Evolutionary conservation across 2,888 invertebrate genomes (phyloP).

Genomic region (Eledona agricola): DNA sequence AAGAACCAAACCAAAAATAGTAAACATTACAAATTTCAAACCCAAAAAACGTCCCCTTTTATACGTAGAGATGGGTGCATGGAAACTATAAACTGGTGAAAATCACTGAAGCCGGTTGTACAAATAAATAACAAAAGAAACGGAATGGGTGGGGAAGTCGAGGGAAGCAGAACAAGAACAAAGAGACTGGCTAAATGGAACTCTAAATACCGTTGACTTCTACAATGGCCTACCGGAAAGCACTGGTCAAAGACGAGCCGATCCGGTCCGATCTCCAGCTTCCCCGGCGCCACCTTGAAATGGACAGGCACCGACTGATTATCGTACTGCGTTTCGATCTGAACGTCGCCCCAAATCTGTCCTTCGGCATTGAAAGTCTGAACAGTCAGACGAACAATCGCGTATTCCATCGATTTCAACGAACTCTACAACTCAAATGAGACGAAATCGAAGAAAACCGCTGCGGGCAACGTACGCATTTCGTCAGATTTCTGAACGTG

Average conservation of each 20-base stretch:
- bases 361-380: conserved; percentile 75
- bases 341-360: conserved; percentile 73
- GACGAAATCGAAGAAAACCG: conserved; percentile 3
- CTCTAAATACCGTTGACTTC: conserved; percentile 3
- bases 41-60: too few species aligned
- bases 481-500: conserved; percentile 58
- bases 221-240: conserved; percentile 75
- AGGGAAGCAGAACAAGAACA: too few species aligned
- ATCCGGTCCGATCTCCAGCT: conserved; percentile 73
- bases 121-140: too few species aligned
- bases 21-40: too few species aligned
- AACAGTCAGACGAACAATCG: conserved; percentile 76
- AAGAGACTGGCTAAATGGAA: background rate
- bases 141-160: too few species aligned
- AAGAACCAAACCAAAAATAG: too few species aligned
- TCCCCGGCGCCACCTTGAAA: conserved; percentile 79
- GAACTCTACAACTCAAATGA: conserved; percentile 60
- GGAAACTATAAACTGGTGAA: too few species aligned
- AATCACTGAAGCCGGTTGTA: conserved; percentile 2
- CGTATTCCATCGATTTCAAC: conserved; percentile 70
- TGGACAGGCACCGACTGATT: conserved; percentile 75
- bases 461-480: conserved; percentile 51
- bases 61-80: too few species aligned
- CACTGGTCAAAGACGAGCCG: conserved; percentile 77
- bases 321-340: conserved; percentile 77